Base-by-base conservation (phyloP, 2,888 invertebrate species). In the Corythucha ciliata region DNA sequence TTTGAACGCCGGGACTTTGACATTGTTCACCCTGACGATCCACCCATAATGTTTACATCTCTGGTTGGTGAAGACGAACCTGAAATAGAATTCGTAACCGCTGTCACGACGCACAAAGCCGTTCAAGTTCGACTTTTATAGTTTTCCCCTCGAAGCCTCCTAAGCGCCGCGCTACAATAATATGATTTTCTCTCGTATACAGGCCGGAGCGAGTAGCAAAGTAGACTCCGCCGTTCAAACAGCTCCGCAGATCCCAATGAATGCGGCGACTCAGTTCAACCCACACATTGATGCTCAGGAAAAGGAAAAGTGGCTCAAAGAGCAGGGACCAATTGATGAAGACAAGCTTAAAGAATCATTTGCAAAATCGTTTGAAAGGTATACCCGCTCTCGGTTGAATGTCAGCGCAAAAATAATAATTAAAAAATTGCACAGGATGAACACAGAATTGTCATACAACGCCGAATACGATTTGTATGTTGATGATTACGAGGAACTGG, bases 191-290 rank as follows among this genome's bases (percentile, higher is more conserved):
- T 33, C 27, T 1, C 18, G 26, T 27, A 24, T 48, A 20, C 45
- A 59, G 57, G 56, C 55, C 16, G 52, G 53, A 37, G 24, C 45
- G 18, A 27, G 39, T 39, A 37, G 26, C 33, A 3, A 18, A n/a
- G n/a, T n/a, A 8, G 50, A 50, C n/a, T 20, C 25, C 21, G 40
- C 21, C 58, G 65, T 63, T 4, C 70, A 70, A 52, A 68, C 69
- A 4, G 62, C 63, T 37, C 63, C 65, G 2, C 64, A 64, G 1
- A 60, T 66, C 44, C 66, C 66, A 0, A 65, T 62, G 39, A 68
- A 68, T 52, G 63, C 64, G 1, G 67, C 66, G 64, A 66, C 67
- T 0, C 69, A 70, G 42, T 68, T 68, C 52, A 63, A 37, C 20
- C 53, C 57, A 16, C 55, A 60, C 49, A 57, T 54, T 32, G 55